Evolutionary conservation across 2,888 invertebrate genomes (phyloP), one percentile per base, ranked within the genome.

Genomic region (Lepidonotus clava): DNA sequence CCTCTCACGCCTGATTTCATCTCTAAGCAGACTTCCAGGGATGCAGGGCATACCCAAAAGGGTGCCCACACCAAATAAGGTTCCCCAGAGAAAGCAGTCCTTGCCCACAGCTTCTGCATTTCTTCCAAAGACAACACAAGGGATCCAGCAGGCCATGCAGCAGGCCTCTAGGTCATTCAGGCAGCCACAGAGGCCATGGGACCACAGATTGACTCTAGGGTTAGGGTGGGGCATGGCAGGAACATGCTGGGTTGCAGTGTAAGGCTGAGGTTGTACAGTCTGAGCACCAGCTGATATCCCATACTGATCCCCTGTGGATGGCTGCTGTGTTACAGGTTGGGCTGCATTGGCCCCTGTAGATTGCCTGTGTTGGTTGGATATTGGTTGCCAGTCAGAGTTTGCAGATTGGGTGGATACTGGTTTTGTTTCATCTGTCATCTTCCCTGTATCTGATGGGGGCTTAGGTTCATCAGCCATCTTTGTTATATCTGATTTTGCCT

Each of bases 141-240:
- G 76, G 4, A 18, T 11, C 61, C 61, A 61, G 11, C 2, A 28
- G 28, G 61, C 5, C 28, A n/a, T 61, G 28, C 61, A 61, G 61
- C 28, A 76, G 14, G 36, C 21, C 76, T 40, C 34, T 21, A 34
- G 6, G 40, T 76, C 76, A 14, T 36, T 38, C 36, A 76, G 21
- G 76, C 76, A 76, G 5, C 76, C 76, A 76, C 76, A 76, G n/a
- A 76, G 14, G 14, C 28, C 18, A 40, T 76, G 76, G 8, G 36
- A 36, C 76, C 76, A 76, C 21, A 8, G 38, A 38, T 76, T 76
- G 36, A 76, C 76, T n/a, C n/a, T n/a, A n/a, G n/a, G n/a, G n/a
- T n/a, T 14, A 0, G 76, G 76, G 38, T 34, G 38, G 1, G 28
- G 61, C 4, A 24, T 61, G 61, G 28, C 61, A 4, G 53, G 18